These are phyloP conservation scores for Melitaea athalia DNA, from an alignment of 2,888 invertebrate species.

Conservation along the genomic window DNA sequence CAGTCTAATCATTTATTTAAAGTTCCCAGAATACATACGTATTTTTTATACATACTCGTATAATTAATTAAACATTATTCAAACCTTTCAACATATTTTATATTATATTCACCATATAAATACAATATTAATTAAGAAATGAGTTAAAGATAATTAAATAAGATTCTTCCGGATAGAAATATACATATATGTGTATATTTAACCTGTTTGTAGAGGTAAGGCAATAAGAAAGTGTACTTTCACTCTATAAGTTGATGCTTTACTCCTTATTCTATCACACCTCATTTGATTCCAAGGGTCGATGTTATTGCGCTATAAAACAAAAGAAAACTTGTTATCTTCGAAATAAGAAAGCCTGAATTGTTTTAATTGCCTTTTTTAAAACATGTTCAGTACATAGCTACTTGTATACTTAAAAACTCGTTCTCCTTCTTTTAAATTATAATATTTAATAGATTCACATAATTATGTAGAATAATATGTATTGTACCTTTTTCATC, in stretches of 20 bases:
- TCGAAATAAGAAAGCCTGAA: constrained; percentile 5
- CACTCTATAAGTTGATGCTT: constrained; percentile 72
- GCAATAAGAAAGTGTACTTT: constrained; percentile 78
- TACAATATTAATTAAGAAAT: not conserved
- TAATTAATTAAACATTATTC: too few species aligned
- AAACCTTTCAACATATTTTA: too few species aligned
- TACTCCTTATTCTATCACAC: constrained; percentile 75
- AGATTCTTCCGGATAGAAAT: constrained; percentile 56
- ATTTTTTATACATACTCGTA: too few species aligned
- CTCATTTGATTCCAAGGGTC: constrained; percentile 64
- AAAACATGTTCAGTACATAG: too few species aligned
- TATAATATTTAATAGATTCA: too few species aligned
- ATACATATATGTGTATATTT: constrained; percentile 41
- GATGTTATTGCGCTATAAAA: constrained; percentile 45
- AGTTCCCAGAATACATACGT: too few species aligned
- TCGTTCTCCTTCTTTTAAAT: too few species aligned
- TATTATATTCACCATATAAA: not conserved
- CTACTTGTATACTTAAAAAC: too few species aligned
- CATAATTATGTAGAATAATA: too few species aligned
- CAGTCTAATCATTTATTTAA: too few species aligned
- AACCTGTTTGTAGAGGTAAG: constrained; percentile 54
- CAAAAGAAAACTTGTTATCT: constrained; percentile 42
- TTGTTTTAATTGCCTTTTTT: not conserved
- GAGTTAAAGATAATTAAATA: not conserved
- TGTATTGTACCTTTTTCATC: too few species aligned